phyloP scores from a whole-genome alignment of 1,140 invertebrate genomes.

The Drosophila azteca region DNA sequence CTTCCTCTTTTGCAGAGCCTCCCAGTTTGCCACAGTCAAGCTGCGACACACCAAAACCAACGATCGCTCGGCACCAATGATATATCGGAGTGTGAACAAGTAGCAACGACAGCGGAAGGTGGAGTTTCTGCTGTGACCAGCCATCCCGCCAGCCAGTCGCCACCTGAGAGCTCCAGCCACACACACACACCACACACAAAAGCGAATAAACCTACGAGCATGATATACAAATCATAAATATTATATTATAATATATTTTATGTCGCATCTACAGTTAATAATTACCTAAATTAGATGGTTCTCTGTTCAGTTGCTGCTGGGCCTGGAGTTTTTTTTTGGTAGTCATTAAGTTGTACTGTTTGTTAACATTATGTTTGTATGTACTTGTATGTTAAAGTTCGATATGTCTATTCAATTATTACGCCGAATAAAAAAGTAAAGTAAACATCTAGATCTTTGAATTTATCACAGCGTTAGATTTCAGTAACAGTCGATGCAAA shows the following conservation, averaged over 20 bases:
- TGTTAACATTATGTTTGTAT: constrained; percentile 66
- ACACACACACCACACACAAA: constrained; percentile 22
- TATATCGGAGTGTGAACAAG: constrained; percentile 84
- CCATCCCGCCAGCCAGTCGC: not conserved
- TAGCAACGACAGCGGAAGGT: constrained; percentile 80
- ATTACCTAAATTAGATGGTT: constrained; percentile 45
- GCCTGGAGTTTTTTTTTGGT: constrained; percentile 69
- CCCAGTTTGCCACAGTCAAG: constrained; percentile 93
- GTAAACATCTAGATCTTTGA: not conserved
- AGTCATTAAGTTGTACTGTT: constrained; percentile 80
- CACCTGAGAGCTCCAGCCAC: constrained; percentile 44
- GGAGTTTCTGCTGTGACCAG: constrained; percentile 67
- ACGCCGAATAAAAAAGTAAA: constrained; percentile 55
- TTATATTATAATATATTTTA: constrained; percentile 9
- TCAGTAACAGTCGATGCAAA: no score
- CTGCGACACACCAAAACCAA: constrained; percentile 93
- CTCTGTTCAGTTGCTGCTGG: constrained; percentile 36
- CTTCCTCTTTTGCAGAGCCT: constrained; percentile 86
- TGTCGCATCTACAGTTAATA: constrained; percentile 2
- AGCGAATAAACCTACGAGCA: not conserved
- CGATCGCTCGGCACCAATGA: constrained; percentile 91
- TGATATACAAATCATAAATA: constrained; percentile 23
- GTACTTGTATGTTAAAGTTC: constrained; percentile 68
- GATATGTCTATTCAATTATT: constrained; percentile 63
- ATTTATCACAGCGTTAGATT: no score